phyloP scores from a whole-genome alignment of 2,113 vertebrate genomes.

The Pardalotus punctatus region DNA sequence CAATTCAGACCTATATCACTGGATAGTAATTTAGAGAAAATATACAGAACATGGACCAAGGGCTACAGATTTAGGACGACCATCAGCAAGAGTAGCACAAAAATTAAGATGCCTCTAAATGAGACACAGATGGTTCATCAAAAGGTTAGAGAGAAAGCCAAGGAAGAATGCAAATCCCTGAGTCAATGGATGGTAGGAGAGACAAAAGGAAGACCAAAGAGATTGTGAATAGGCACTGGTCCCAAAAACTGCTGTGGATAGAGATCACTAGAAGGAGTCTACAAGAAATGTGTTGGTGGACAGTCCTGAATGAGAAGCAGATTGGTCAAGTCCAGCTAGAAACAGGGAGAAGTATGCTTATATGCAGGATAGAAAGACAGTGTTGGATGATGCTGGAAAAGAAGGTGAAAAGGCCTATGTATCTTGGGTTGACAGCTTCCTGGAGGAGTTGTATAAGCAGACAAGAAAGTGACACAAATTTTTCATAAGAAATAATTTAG shows the following conservation, averaged over 20 bases:
- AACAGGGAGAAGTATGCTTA: background rate
- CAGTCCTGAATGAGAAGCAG: background rate
- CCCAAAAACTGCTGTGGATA: background rate
- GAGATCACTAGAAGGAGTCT: background rate
- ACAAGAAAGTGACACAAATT: background rate
- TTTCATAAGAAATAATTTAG: background rate
- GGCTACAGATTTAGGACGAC: background rate
- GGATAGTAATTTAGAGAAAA: background rate
- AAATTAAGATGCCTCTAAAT: background rate
- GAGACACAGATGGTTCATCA: background rate
- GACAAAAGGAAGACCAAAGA: background rate
- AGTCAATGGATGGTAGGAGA: background rate
- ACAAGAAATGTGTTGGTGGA: background rate
- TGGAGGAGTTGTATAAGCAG: background rate
- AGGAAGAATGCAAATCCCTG: background rate
- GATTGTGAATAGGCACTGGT: background rate
- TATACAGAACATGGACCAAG: background rate
- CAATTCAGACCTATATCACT: background rate
- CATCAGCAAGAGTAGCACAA: background rate
- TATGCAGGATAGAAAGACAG: background rate
- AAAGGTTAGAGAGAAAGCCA: background rate
- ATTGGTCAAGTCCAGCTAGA: background rate
- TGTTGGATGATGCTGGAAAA: background rate
- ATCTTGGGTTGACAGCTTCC: background rate
- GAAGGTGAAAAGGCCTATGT: background rate